Conservation (phyloP, 2,888 invertebrate species). For the Polydrusus pterygomalis region DNA sequence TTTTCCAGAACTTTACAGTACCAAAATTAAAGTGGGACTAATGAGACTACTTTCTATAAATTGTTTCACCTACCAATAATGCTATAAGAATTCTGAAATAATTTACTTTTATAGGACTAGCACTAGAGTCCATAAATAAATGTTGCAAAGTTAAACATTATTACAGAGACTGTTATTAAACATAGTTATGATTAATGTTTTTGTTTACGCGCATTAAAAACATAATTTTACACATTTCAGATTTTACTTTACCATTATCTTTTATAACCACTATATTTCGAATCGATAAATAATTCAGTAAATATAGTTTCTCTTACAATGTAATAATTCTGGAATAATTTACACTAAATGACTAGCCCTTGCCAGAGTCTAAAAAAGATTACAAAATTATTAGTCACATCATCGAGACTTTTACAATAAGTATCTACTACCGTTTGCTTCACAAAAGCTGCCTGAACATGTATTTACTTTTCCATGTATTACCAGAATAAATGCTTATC, state of each 20-base stretch:
- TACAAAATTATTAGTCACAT: slow-evolving; percentile 29
- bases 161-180: background rate
- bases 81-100: background rate
- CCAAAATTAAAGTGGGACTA: no score
- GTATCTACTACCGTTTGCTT: background rate
- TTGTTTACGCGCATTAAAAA: background rate
- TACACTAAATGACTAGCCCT: slow-evolving; percentile 13
- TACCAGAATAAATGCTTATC: background rate
- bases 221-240: no score
- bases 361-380: slow-evolving; percentile 14
- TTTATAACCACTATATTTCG: no score
- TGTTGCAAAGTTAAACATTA: background rate
- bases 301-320: background rate
- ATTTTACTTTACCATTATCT: no score
- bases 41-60: no score
- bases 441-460: background rate
- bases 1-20: no score
- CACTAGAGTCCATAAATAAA: no score
- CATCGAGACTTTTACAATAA: slow-evolving; percentile 24
- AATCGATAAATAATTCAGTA: no score
- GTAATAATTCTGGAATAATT: slow-evolving; percentile 15
- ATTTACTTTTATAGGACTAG: background rate
- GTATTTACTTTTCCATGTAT: background rate
- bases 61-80: slow-evolving; percentile 5
- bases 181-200: no score